Evolutionary conservation across 1,140 invertebrate species (phyloP).

Genomic region (Scaptodrosophila lebanonensis): DNA sequence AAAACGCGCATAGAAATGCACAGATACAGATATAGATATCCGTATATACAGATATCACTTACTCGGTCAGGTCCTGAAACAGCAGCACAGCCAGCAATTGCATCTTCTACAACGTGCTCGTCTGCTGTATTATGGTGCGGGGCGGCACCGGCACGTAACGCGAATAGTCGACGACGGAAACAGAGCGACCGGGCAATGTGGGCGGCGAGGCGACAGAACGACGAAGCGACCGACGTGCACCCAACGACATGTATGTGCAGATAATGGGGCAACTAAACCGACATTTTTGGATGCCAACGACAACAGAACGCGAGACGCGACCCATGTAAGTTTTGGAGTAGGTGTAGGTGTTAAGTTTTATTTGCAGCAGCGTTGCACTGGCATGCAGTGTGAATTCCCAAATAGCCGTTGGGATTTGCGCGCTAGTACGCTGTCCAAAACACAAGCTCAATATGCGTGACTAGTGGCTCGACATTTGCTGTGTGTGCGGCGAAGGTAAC

Average conservation of each 20-base stretch:
- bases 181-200: not conserved
- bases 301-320: not conserved
- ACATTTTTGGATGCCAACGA: constrained; percentile 49
- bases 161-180: constrained; percentile 4
- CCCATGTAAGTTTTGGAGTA: constrained; percentile 3
- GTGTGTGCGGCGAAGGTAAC: constrained; percentile 25
- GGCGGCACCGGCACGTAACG: constrained; percentile 42
- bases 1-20: not conserved
- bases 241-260: constrained; percentile 17
- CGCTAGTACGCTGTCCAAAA: no score
- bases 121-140: constrained; percentile 24
- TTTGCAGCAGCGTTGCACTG: constrained; percentile 48
- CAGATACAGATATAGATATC: no score
- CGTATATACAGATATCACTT: constrained; percentile 57
- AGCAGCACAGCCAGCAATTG: constrained; percentile 36
- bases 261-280: constrained; percentile 61
- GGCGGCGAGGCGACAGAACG: not conserved
- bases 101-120: constrained; percentile 16
- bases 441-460: constrained; percentile 31
- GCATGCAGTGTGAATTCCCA: constrained; percentile 64
- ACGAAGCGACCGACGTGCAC: constrained; percentile 2
- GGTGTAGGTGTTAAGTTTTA: constrained; percentile 50
- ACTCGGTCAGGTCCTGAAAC: no score
- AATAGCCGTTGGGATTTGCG: constrained; percentile 56
- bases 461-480: constrained; percentile 13